Evolutionary conservation across 1,140 invertebrate species (phyloP).

Genomic region (Panagrolaimus sp.): DNA sequence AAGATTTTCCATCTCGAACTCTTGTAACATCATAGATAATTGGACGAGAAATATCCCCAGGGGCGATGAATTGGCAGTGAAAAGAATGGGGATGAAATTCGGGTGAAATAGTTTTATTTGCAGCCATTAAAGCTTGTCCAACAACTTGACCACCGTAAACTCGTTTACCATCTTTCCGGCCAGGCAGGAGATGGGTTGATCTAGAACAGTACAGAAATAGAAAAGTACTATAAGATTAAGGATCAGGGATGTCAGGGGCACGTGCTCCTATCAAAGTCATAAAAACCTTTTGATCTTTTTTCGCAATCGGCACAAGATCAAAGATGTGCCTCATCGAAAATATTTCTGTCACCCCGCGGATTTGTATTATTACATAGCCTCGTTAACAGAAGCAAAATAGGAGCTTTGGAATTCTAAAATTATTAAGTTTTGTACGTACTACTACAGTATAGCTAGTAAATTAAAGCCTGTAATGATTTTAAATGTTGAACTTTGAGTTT

Average conservation of each 20-base stretch:
- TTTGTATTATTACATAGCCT: too few relatives aligned
- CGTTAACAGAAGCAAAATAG: too few relatives aligned
- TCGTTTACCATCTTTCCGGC: conserved; percentile 25
- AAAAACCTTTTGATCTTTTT: background rate
- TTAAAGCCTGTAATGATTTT: too few relatives aligned
- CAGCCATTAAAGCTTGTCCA: conserved; percentile 33
- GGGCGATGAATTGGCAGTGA: conserved; percentile 33
- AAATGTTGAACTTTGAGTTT: too few relatives aligned
- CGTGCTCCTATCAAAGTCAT: background rate
- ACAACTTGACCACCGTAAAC: conserved; percentile 39
- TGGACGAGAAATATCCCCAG: conserved; percentile 54
- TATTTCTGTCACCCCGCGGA: too few relatives aligned
- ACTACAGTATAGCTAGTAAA: too few relatives aligned
- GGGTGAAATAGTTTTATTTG: conserved; percentile 15
- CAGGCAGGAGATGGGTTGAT: conserved; percentile 40
- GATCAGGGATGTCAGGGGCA: too few relatives aligned
- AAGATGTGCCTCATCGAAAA: background rate
- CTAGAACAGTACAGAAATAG: conserved; percentile 14
- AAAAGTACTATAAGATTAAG: too few relatives aligned
- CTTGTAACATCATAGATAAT: conserved; percentile 60
- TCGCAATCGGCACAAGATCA: background rate
- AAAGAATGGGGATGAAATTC: conserved; percentile 28
- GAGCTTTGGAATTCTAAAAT: too few relatives aligned
- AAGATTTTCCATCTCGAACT: conserved; percentile 58
- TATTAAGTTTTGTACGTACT: too few relatives aligned